phyloP scores from a whole-genome alignment of 2,113 vertebrate genomes.

The Origma solitaria region DNA sequence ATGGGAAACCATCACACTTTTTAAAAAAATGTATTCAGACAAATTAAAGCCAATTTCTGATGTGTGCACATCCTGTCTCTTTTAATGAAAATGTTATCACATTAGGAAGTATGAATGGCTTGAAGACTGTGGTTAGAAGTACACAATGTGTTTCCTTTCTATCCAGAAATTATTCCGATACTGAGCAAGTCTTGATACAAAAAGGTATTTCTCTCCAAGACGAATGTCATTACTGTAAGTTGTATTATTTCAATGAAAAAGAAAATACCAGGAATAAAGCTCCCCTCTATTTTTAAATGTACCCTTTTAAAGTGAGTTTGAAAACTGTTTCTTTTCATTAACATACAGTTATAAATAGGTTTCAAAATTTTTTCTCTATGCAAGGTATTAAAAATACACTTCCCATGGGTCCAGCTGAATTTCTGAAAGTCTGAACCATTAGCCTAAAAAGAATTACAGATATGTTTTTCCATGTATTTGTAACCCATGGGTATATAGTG shows the following conservation, averaged over 20 bases:
- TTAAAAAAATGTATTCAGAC: not conserved
- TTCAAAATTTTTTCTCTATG: not conserved
- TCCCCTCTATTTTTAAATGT: constrained; percentile 36
- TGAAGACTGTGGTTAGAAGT: not conserved
- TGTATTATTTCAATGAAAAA: constrained; percentile 7
- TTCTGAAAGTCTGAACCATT: not conserved
- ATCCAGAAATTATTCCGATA: not conserved
- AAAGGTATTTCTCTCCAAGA: not conserved
- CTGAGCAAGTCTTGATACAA: not conserved
- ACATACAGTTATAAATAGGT: constrained; percentile 36
- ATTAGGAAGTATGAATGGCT: not conserved
- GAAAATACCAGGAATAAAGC: not conserved
- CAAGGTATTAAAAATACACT: constrained; percentile 41
- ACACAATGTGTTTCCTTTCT: not conserved
- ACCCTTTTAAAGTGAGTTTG: constrained; percentile 4
- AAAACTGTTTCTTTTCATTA: constrained; percentile 36
- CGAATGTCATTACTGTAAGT: not conserved
- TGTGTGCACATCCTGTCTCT: not conserved
- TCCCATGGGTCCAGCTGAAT: constrained; percentile 12
- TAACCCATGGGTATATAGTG: not conserved
- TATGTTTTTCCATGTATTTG: constrained; percentile 19
- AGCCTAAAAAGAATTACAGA: not conserved
- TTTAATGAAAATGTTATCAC: not conserved
- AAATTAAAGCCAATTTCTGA: not conserved
- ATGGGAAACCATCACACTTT: not conserved